Conservation (phyloP, 2,113 vertebrate species). For the Elephas maximus region DNA sequence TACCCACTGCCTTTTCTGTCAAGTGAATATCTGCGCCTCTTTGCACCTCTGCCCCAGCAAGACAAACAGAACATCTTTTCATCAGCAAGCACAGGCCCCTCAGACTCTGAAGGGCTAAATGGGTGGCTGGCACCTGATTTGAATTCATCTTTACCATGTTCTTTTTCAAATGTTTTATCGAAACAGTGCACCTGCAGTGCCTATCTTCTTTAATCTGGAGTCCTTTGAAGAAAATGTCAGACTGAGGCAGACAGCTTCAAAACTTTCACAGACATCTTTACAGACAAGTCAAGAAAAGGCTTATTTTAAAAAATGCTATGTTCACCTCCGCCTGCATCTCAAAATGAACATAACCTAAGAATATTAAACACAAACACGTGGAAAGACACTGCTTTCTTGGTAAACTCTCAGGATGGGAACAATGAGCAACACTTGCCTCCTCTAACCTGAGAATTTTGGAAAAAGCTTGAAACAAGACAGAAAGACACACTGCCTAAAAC, state of each 20-base stretch:
- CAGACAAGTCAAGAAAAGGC: slow-evolving; percentile 69
- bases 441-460: not conserved
- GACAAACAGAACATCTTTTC: slow-evolving; percentile 63
- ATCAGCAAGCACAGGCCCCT: slow-evolving; percentile 55
- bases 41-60: slow-evolving; percentile 51
- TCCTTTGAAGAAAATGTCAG: slow-evolving; percentile 85
- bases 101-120: slow-evolving; percentile 54
- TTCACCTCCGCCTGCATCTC: not conserved
- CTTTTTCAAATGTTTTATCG: slow-evolving; percentile 76
- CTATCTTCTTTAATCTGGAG: slow-evolving; percentile 82
- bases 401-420: not conserved
- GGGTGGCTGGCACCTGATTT: slow-evolving; percentile 67
- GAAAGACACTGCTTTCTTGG: slow-evolving; percentile 20
- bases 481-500: not conserved
- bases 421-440: accelerated
- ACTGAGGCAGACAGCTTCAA: slow-evolving; percentile 76
- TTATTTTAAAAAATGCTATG: slow-evolving; percentile 56
- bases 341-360: slow-evolving; percentile 43
- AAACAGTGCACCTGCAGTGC: slow-evolving; percentile 78
- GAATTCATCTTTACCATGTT: slow-evolving; percentile 78
- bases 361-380: not conserved
- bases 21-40: slow-evolving; percentile 15
- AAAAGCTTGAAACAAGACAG: slow-evolving; percentile 2
- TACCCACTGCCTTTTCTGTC: not conserved
- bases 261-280: slow-evolving; percentile 82